Base-by-base conservation (phyloP, 2,113 vertebrate species). In the Picathartes gymnocephalus region DNA sequence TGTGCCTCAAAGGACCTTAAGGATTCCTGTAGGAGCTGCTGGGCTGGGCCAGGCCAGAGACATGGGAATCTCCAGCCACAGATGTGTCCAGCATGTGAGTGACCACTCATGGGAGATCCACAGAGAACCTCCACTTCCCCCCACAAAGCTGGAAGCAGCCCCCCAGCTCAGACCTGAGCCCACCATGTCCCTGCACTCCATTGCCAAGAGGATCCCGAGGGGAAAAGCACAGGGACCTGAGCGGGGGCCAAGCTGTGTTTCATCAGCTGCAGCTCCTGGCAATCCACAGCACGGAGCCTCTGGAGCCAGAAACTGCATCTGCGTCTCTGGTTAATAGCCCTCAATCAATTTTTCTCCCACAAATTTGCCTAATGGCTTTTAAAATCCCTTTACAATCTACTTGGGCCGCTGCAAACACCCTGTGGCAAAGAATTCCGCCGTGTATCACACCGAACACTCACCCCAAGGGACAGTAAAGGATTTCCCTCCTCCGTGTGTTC, bases 291-390 rank as follows among this genome's bases (percentile, higher is more conserved):
- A 4, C 16, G 4, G 56, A 51, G 68, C 56, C 79, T 83, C 57
- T 1, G 3, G 45, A 88, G 83, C 76, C 80, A 74, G 76, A 11
- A 60, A 48, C 91, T 77, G 9, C 69, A 21, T 69, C 91, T 93
- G 78, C 4, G 1, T 37, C 80, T 74, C 35, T 19, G 44, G 7
- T 80, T 76, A 91, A 92, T 11, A 81, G 81, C 57, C 72, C 50
- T 51, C 64, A 73, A 96, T 92, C 93, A 96, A 93, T 96, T 95
- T 53, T 71, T 50, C 91, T 84, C 60, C 88, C 91, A 33, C 86
- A 73, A 37, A 95, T 93, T 77, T 78, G 73, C 88, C 93, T 96
- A 93, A 96, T 92, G 93, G 93, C 86, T 93, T 95, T 90, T 60
- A 74, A 81, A 95, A 85, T 13, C 69, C 51, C 71, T 39, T 81